Base-by-base conservation (phyloP, 2,888 invertebrate species). In the Apodemia hepburni region DNA sequence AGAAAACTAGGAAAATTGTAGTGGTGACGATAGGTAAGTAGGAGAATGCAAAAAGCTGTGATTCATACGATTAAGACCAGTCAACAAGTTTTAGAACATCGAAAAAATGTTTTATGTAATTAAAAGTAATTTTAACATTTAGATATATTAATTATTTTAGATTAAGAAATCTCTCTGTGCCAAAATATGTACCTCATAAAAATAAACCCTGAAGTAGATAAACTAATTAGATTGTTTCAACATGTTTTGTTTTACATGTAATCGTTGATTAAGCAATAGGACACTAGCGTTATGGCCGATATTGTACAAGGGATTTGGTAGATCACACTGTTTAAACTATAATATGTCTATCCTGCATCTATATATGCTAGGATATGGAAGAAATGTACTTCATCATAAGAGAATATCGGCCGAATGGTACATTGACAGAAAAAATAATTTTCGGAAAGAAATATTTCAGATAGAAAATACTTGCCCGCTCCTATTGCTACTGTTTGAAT, bases 111-210 rank as follows among this genome's bases (percentile, higher is more conserved):
- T 89, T 85, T 84, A 88, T 85, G 82, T 86, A 83, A 83, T 80
- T 79, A 83, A 82, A 81, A 77, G 73, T 79, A 81, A 84, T 84
- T 82, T 85, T 85, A 84, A 81, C 70, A 70, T 73, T 77, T 83
- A 85, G 79, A 81, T 84, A 82, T 84, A 84, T 78, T 78, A 92
- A 92, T 80, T 85, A 77, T 54, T 54, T 27, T 87, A 88, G 84
- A 74, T 81, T 89, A 90, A 89, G 88, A 82, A 93, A 92, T 93
- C 93, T 94, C 93, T 94, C 94, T 94, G 95, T 95, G 95, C 95
- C 95, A 95, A 95, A 94, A 95, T 93, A 93, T 94, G 94, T 95
- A 95, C 95, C 95, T 95, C 95, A 95, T 94, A 85, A 92, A 93
- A 92, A 74, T 90, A 86, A 85, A 87, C 84, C 82, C 77, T 82